phyloP scores from a whole-genome alignment of 1,140 invertebrate species.

The Drosophila ficusphila region DNA sequence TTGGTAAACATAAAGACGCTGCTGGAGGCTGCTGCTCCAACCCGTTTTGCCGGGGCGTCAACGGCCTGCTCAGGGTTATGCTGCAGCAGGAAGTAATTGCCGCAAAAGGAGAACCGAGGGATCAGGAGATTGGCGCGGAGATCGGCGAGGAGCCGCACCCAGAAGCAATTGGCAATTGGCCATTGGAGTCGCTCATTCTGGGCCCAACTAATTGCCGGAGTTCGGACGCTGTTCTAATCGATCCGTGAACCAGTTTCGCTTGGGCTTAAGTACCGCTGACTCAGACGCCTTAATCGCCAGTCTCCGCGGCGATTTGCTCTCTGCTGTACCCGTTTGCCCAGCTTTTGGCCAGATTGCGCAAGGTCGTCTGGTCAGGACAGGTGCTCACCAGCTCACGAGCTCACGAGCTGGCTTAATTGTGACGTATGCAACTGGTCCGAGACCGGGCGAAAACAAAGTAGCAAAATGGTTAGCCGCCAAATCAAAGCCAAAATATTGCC shows the following conservation, averaged over 20 bases:
- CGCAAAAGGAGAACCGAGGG: constrained; percentile 14
- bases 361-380: constrained; percentile 80
- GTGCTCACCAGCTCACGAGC: constrained; percentile 66
- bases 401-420: constrained; percentile 60
- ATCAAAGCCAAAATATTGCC: constrained; percentile 51
- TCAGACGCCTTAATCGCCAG: constrained; percentile 22
- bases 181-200: constrained; percentile 44
- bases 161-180: constrained; percentile 17
- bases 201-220: constrained; percentile 45
- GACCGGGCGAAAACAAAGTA: constrained; percentile 12
- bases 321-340: constrained; percentile 52
- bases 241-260: constrained; percentile 74
- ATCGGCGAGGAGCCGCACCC: constrained; percentile 17
- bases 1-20: neutral
- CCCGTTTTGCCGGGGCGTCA: constrained; percentile 29
- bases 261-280: constrained; percentile 46
- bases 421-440: constrained; percentile 35
- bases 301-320: neutral
- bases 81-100: constrained; percentile 69
- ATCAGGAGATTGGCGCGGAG: constrained; percentile 10
- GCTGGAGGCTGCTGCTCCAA: constrained; percentile 1
- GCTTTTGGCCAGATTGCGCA: constrained; percentile 67
- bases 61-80: constrained; percentile 70
- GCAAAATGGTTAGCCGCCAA: constrained; percentile 32
- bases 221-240: constrained; percentile 67